phyloP scores from a whole-genome alignment of 2,113 vertebrate genomes.

The Colistium nudipinnis region DNA sequence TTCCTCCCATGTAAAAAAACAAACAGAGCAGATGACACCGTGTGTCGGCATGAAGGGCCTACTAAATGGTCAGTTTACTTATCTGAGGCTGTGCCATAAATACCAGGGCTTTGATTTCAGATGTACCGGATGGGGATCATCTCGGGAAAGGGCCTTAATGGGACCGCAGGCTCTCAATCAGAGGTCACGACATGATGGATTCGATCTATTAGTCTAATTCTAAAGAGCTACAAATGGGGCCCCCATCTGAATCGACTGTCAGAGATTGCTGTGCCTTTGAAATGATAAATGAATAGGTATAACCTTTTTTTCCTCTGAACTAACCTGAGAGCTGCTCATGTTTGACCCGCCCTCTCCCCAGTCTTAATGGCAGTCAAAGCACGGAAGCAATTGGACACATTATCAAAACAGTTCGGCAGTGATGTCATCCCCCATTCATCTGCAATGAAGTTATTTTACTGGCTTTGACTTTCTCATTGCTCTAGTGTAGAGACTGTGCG shows the following conservation, averaged over 20 bases:
- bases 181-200: constrained; percentile 75
- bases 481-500: constrained; percentile 16
- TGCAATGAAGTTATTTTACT: constrained; percentile 61
- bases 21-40: constrained; percentile 50
- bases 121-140: constrained; percentile 73
- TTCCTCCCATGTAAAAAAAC: constrained; percentile 58
- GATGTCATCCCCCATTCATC: constrained; percentile 72
- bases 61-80: constrained; percentile 46
- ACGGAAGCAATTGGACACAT: constrained; percentile 78
- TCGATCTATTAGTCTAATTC: constrained; percentile 72
- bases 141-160: constrained; percentile 63
- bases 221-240: constrained; percentile 67
- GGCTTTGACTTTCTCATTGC: constrained; percentile 59
- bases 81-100: constrained; percentile 60
- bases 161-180: constrained; percentile 66
- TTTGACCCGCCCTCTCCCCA: constrained; percentile 11
- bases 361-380: constrained; percentile 63
- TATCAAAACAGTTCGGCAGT: constrained; percentile 70
- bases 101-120: constrained; percentile 69
- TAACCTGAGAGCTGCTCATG: constrained; percentile 60
- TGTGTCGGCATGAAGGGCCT: constrained; percentile 21
- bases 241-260: constrained; percentile 48
- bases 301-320: constrained; percentile 43
- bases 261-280: constrained; percentile 51
- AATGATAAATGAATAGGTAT: constrained; percentile 74